phyloP scores from a whole-genome alignment of 2,113 vertebrate species.

The Eira barbara region DNA sequence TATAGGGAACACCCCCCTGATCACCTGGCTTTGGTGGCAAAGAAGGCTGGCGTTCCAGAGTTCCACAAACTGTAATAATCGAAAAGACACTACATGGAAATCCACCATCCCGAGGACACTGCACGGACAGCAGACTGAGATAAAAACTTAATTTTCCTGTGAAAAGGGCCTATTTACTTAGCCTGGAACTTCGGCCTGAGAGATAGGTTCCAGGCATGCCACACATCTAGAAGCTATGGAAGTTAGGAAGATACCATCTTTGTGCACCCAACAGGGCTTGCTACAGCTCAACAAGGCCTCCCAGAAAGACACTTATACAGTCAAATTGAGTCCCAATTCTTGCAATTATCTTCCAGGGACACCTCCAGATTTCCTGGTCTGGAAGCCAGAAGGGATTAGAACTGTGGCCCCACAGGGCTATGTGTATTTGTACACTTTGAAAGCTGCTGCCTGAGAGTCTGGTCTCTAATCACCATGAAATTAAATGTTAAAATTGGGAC shows the following conservation, averaged over 20 bases:
- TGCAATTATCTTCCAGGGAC: neutral
- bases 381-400: neutral
- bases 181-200: neutral
- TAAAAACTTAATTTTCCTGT: neutral
- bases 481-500: neutral
- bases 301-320: neutral
- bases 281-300: neutral
- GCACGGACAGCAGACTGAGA: neutral
- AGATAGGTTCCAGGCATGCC: neutral
- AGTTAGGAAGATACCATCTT: neutral
- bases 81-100: neutral
- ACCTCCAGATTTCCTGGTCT: neutral
- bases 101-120: neutral
- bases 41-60: neutral
- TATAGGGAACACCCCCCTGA: neutral
- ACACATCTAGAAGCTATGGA: neutral
- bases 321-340: neutral
- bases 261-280: neutral
- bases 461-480: neutral
- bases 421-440: neutral
- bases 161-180: neutral
- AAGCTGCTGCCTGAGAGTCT: neutral
- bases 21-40: neutral
- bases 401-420: neutral
- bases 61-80: neutral